Evolutionary conservation across 2,888 invertebrate genomes (phyloP), one percentile per base, ranked within the genome.

Genomic region (Drosophila trichaetosa): DNA sequence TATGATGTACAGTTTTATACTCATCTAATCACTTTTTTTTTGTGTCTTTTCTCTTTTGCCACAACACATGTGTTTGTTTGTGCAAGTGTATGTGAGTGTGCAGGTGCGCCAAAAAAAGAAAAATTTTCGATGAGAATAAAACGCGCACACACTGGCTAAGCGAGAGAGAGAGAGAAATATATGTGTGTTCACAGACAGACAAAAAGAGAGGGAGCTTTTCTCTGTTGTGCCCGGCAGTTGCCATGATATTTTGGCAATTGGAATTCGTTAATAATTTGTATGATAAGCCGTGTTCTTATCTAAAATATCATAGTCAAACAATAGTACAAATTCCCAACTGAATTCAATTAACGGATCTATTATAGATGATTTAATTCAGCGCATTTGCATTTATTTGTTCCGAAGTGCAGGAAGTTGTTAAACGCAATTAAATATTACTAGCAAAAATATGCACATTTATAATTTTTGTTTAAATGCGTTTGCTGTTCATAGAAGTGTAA

Each of bases 71-170:
- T 58, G 64, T 65, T 58, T 62, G 42, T 49, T 49, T 48, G 61
- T 57, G 8, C 13, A 7, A 27, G 27, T 27, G 18, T 21, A 2
- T 21, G 40, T 64, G 62, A 40, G 46, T 31, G 64, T 63, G 69
- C 83, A 82, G 82, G 82, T 82, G 82, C 69, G 79, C 63, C 76
- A 69, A 81, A 77, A 74, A 75, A 66, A 42, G 52, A 72, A 51
- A 46, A 64, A 49, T 56, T 36, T 59, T 24, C 13, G 4, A 46
- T 49, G 49, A 59, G 49, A 33, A 33, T 29, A 27, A 52, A 49
- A 29, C 29, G 16, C 16, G 31, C 21, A 38, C 69, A 46, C 46
- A 69, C 69, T 69, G 76, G 73, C 69, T 40, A 21, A 40, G 24
- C 52, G 27, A 42, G 31, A 61, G 34, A 7, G 27, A 24, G 27